Percentiles rank a stretch among this genome's conserved stretches.
Evolutionary conservation across 2,113 vertebrate genomes (phyloP).

Genomic region (Hystrix brachyura): DNA sequence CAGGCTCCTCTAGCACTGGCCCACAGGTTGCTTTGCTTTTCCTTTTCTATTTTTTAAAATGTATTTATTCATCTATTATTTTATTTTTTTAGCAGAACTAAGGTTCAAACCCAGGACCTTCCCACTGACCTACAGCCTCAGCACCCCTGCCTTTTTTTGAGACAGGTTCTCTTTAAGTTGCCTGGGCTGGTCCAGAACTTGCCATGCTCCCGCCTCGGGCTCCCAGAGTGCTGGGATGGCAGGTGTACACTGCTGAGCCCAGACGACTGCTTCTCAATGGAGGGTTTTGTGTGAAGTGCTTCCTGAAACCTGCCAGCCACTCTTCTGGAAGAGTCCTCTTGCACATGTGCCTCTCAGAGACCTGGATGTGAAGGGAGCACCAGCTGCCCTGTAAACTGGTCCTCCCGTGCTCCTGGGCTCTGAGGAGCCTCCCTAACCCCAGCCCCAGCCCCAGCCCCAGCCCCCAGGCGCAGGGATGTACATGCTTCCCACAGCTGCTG

Average conservation of each 20-base stretch:
- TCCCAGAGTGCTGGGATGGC: background rate
- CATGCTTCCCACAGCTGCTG: too few relatives aligned
- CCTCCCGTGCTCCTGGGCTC: background rate
- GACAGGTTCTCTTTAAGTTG: background rate
- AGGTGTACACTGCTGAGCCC: rapidly evolving
- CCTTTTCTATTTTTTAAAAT: background rate
- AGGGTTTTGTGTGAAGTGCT: too few relatives aligned
- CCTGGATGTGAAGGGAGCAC: background rate
- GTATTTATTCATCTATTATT: background rate
- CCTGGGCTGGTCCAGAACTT: background rate
- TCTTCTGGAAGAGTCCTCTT: background rate
- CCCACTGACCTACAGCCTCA: background rate
- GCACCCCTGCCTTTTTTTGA: background rate
- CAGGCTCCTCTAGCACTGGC: background rate
- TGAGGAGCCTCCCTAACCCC: background rate
- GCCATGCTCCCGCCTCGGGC: background rate
- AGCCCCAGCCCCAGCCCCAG: background rate
- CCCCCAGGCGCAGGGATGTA: rapidly evolving
- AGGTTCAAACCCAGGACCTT: background rate
- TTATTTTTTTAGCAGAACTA: background rate
- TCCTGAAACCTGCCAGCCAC: background rate
- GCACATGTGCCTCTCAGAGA: background rate
- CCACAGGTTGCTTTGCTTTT: background rate
- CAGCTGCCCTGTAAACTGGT: rapidly evolving
- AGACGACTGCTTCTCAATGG: background rate